These are phyloP conservation scores for Drosophila prostipennis DNA, from an alignment of 2,888 invertebrate genomes.

Conservation along the genomic window DNA sequence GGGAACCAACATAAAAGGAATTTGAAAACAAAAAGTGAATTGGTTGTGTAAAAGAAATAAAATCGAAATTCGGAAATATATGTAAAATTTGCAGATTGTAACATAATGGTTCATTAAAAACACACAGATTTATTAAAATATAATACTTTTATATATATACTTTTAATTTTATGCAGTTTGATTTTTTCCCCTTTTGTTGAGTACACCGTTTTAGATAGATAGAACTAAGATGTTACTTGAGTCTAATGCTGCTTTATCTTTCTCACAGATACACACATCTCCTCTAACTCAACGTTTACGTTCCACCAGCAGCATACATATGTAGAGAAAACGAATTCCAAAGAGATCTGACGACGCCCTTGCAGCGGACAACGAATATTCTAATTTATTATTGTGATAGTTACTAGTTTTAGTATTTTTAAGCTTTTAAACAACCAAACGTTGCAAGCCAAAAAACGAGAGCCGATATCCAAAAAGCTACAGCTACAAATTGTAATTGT, in stretches of 20 bases:
- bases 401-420: conserved; percentile 14
- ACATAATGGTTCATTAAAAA: conserved; percentile 17
- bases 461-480: conserved; percentile 49
- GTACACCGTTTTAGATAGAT: conserved; percentile 24
- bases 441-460: conserved; percentile 50
- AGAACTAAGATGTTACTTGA: not conserved
- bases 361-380: conserved; percentile 47
- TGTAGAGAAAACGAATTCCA: conserved; percentile 47
- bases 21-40: conserved; percentile 18
- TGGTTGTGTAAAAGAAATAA: conserved; percentile 17
- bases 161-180: conserved; percentile 36
- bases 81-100: conserved; percentile 26
- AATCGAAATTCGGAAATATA: conserved; percentile 33
- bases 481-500: conserved; percentile 19
- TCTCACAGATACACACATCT: conserved; percentile 62
- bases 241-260: conserved; percentile 47
- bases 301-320: conserved; percentile 41
- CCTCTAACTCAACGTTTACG: conserved; percentile 47
- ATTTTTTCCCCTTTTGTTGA: conserved; percentile 18
- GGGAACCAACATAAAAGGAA: conserved; percentile 76
- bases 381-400: conserved; percentile 39
- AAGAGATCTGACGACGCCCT: conserved; percentile 68
- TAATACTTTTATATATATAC: conserved; percentile 15
- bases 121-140: conserved; percentile 8
- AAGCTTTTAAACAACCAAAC: conserved; percentile 30